phyloP scores from a whole-genome alignment of 2,797 vertebrate genomes.

The Echiichthys vipera region DNA sequence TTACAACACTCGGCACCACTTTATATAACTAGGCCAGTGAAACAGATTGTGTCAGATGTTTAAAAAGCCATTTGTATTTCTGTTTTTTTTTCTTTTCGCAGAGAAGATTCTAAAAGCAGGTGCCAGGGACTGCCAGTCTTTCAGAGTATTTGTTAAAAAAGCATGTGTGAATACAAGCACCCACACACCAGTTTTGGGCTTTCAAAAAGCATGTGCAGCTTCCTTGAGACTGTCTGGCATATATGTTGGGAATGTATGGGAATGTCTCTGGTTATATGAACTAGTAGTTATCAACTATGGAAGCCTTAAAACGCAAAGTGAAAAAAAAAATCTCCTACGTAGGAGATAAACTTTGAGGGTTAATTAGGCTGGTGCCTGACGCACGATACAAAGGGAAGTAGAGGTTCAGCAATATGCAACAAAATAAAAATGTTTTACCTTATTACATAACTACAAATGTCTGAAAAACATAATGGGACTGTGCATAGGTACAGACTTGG shows the following conservation, averaged over 20 bases:
- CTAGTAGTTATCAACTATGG: constrained; percentile 1
- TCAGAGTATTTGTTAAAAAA: constrained; percentile 46
- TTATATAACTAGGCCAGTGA: constrained; percentile 72
- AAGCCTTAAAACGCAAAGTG: too few species aligned
- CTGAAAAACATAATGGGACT: too few species aligned
- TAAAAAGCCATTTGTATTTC: constrained; percentile 67
- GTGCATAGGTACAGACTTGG: too few species aligned
- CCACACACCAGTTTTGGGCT: constrained; percentile 47
- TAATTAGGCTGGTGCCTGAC: too few species aligned
- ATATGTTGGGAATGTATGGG: constrained; percentile 34
- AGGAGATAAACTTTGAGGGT: too few species aligned
- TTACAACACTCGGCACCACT: constrained; percentile 61
- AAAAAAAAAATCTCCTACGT: too few species aligned
- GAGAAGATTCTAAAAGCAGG: constrained; percentile 61
- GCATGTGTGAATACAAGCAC: constrained; percentile 42
- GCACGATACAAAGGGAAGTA: too few species aligned
- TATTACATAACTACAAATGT: too few species aligned
- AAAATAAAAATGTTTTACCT: too few species aligned
- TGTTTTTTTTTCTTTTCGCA: constrained; percentile 21
- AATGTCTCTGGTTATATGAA: constrained; percentile 18
- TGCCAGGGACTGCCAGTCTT: constrained; percentile 56
- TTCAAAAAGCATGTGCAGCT: constrained; percentile 36
- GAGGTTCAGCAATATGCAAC: too few species aligned
- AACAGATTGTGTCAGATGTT: constrained; percentile 67
- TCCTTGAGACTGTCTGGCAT: constrained; percentile 27